Evolutionary conservation across 2,888 invertebrate species (phyloP), one percentile per base, ranked within the genome.

Genomic region (Drosophila siamana): DNA sequence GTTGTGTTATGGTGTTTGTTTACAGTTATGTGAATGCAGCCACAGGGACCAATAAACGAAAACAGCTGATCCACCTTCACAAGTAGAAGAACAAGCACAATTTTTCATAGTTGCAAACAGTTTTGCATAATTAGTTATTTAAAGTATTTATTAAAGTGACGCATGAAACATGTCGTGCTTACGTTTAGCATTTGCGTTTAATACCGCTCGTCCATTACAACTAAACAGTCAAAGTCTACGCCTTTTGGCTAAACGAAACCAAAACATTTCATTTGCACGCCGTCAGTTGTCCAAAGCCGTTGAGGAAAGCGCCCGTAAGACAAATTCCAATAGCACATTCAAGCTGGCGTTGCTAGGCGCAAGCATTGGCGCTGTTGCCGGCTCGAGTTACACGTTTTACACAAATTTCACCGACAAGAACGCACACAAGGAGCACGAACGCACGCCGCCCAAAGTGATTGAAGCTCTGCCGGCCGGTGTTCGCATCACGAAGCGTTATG

Each of bases 301-400:
- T 24, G 52, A 59, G 2, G 64, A 63, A 7, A 61, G 55, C 28
- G 48, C 19, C 2, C 26, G 69, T 8, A 38, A 43, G 33, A 68
- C 71, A 2, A 66, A 68, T 44, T 59, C 78, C 1, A 61, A 75
- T 38, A 89, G 91, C 41, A 90, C 92, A n/a, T 68, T 93, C 0
- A 94, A 94, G 81, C 83, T 94, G 72, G 93, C 94, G 22, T 72
- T 95, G 28, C 91, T 94, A 1, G 94, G 95, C 68, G 94, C 94
- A 1, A 93, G 93, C 82, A 91, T 95, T 54, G 95, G 95, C 44
- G 93, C 94, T 4, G 90, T 93, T 2, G 86, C 93, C 3, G 94
- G 94, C 2, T 93, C 93, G 0, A 93, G 93, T 0, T 94, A 94
- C 83, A 90, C 92, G 0, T 44, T 92, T 0, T 92, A 88, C 44